Base-by-base conservation (phyloP, 1,140 invertebrate species). In the Thaumatotibia leucotreta region DNA sequence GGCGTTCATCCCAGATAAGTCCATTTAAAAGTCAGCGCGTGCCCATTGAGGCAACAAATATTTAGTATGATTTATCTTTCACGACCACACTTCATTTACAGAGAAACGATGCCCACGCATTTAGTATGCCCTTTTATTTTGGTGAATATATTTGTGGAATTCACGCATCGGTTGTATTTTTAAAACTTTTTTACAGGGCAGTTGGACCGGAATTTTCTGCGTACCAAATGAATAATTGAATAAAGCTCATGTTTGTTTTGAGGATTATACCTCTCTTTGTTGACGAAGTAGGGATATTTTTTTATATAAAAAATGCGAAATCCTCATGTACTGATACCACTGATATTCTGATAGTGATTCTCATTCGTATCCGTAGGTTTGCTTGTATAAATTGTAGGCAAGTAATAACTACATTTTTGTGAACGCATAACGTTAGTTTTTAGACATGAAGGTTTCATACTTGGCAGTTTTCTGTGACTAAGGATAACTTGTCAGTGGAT, bases 31-130 rank as follows among this genome's bases (percentile, higher is more conserved):
- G 14, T 45, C 8, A 45, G 35, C 35, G 14, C 14, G 39, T 45
- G 52, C 52, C n/a, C 52, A 58, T 24, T 58, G 52, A 29, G 5
- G 23, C 52, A 58, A 45, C 39, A 45, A 45, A 58, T 58, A n/a
- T n/a, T n/a, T n/a, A n/a, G 52, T 58, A 27, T 58, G 52, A 58
- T 29, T 58, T 58, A 58, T 58, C 52, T 27, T 27, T 27, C 24
- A 29, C 23, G 1, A 58, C 11, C 23, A 27, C 24, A 24, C 23
- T 58, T 31, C 52, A 31, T 58, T 58, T 10, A 58, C 1, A 24
- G 23, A 11, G 52, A 27, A 24, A 31, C 52, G 52, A 14, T 6
- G 52, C 52, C 52, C 23, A 58, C 52, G 52, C 52, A 24, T 27
- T 58, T 54, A 10, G 14, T 9, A 17, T 24, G n/a, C 52, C 4